Percentiles rank a stretch among this genome's conserved stretches.
Evolutionary conservation across 2,113 vertebrate genomes (phyloP).

Genomic region (Pontoporia blainvillei): DNA sequence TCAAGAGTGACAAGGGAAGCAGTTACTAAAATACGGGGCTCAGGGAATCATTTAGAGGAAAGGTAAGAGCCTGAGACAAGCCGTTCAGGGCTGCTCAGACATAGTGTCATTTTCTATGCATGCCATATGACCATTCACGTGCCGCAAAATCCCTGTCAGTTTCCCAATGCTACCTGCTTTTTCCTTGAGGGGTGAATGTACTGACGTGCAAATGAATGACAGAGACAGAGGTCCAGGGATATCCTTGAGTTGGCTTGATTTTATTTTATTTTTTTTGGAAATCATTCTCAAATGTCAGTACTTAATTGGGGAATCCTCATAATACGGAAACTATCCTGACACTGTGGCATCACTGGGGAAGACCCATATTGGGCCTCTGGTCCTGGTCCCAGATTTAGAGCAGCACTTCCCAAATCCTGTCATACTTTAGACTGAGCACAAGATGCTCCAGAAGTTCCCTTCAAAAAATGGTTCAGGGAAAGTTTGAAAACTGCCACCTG

Average conservation of each 20-base stretch:
- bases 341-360: neutral
- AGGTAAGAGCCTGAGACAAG: neutral
- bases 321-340: neutral
- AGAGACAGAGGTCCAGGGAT: neutral
- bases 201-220: neutral
- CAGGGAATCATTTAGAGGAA: neutral
- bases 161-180: neutral
- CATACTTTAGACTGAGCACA: neutral
- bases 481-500: neutral
- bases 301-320: neutral
- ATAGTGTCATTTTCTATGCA: neutral
- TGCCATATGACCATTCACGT: neutral
- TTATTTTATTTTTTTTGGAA: neutral
- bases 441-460: neutral
- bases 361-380: accelerated
- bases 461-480: neutral
- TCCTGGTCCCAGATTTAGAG: neutral
- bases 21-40: neutral
- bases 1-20: neutral
- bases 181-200: neutral
- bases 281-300: neutral
- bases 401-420: neutral
- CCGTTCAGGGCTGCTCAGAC: neutral
- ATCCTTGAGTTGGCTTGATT: neutral
- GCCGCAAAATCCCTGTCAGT: neutral